A percentile compares a stretch with the other conserved stretches of the same genome.
Conservation (phyloP, 2,888 invertebrate species). For the Dastarcus helophoroides region DNA sequence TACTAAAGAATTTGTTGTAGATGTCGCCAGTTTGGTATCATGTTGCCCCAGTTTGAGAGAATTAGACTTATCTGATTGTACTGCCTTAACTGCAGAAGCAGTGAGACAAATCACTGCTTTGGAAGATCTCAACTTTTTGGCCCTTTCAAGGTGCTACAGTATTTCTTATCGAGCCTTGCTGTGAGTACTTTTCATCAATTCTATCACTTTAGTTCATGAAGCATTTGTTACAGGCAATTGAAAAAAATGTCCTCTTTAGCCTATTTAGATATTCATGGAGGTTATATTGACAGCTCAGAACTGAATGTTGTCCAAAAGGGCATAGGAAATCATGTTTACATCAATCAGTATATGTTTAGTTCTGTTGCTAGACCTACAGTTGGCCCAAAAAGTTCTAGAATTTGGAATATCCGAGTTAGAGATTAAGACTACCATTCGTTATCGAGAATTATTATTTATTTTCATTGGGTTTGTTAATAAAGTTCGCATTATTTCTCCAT, state of each 20-base stretch:
- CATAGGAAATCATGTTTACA: constrained; percentile 46
- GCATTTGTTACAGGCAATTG: constrained; percentile 27
- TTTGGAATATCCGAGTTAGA: constrained; percentile 79
- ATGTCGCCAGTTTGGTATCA: constrained; percentile 50
- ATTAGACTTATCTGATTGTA: constrained; percentile 82
- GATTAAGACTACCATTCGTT: no score
- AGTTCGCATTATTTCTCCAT: no score
- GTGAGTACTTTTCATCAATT: constrained; percentile 42
- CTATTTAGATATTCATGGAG: constrained; percentile 76
- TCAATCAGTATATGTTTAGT: constrained; percentile 69
- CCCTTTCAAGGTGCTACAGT: constrained; percentile 70
- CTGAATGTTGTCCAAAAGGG: constrained; percentile 43
- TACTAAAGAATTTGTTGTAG: constrained; percentile 43
- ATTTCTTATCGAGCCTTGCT: constrained; percentile 58
- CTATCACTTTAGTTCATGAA: background rate
- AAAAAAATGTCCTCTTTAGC: constrained; percentile 51
- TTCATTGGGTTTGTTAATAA: no score
- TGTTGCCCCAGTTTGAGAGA: constrained; percentile 65
- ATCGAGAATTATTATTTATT: no score
- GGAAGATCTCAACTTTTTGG: constrained; percentile 59
- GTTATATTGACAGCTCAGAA: constrained; percentile 51
- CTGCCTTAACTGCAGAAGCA: constrained; percentile 52
- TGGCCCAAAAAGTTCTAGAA: constrained; percentile 72
- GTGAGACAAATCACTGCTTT: constrained; percentile 47
- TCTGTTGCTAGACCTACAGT: constrained; percentile 85